Evolutionary conservation across 2,888 invertebrate genomes (phyloP), one percentile per base, ranked within the genome.

Genomic region (Brachynemurus nebulosus): DNA sequence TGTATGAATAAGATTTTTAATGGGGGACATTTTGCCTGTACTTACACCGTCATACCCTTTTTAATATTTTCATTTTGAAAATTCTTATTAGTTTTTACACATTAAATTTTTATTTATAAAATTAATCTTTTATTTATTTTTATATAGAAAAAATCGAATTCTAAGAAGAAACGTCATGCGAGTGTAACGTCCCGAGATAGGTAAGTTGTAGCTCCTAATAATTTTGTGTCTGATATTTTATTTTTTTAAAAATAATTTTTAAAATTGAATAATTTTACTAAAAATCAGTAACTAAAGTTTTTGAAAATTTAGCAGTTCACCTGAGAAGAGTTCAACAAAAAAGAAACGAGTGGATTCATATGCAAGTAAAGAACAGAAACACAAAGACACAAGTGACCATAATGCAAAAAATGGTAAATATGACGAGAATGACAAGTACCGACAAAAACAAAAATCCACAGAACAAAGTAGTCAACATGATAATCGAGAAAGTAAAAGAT

Each of bases 161-260:
- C 73, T 63, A 74, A 72, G 65, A 72, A 70, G 57, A 68, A 67
- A 50, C 67, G 67, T 49, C 68, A 69, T 45, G 64, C 68, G 34
- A 67, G 70, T 40, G 71, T 70, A 45, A 71, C 70, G 56, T 71
- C 72, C 18, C 64, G 69, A 53, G 70, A 71, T 50, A 72, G 71
- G 76, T 76, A 58, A 57, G 56, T 53, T 45, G 20, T 25, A 12
- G 27, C 2, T 5, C 12, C n/a, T n/a, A n/a, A n/a, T n/a, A n/a
- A n/a, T n/a, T n/a, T n/a, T n/a, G n/a, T n/a, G n/a, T n/a, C n/a
- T n/a, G n/a, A n/a, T n/a, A n/a, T n/a, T n/a, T n/a, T n/a, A n/a
- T n/a, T n/a, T n/a, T n/a, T n/a, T n/a, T n/a, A n/a, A n/a, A n/a
- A n/a, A n/a, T n/a, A n/a, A n/a, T n/a, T n/a, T n/a, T n/a, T n/a